A percentile compares a stretch with the other conserved stretches of the same genome.
These are phyloP conservation scores for Crotalus helleri DNA, from an alignment of 2,113 vertebrate genomes.

Conservation along the genomic window DNA sequence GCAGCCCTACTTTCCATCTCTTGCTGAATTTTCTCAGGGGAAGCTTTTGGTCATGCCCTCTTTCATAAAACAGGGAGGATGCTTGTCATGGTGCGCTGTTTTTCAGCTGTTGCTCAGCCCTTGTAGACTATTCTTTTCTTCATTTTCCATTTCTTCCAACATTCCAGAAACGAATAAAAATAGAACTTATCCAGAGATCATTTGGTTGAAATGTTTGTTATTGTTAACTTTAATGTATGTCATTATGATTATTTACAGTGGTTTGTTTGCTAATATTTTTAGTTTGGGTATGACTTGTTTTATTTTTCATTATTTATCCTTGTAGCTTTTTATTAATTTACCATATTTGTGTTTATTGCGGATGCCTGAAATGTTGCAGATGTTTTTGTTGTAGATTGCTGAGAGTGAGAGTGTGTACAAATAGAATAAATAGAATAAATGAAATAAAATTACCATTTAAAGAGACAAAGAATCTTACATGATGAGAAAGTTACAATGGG, in stretches of 20 bases:
- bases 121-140: not conserved
- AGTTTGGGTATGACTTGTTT: not conserved
- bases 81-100: not conserved
- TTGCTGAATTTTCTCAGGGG: not conserved
- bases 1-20: not conserved
- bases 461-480: not conserved
- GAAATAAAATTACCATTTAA: not conserved
- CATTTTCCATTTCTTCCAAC: not conserved
- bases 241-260: not conserved
- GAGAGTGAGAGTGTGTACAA: not conserved
- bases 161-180: not conserved
- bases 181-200: not conserved
- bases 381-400: not conserved
- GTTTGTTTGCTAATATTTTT: not conserved
- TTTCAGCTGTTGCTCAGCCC: not conserved
- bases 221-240: not conserved
- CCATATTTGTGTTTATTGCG: not conserved
- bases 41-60: not conserved
- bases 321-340: not conserved
- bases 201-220: not conserved
- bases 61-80: not conserved
- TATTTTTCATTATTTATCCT: not conserved
- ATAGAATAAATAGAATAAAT: not conserved
- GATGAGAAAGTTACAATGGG: not conserved
- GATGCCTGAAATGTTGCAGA: not conserved